Evolutionary conservation across 2,113 vertebrate genomes (phyloP).

Genomic region (Nycticryphes semicollaris): DNA sequence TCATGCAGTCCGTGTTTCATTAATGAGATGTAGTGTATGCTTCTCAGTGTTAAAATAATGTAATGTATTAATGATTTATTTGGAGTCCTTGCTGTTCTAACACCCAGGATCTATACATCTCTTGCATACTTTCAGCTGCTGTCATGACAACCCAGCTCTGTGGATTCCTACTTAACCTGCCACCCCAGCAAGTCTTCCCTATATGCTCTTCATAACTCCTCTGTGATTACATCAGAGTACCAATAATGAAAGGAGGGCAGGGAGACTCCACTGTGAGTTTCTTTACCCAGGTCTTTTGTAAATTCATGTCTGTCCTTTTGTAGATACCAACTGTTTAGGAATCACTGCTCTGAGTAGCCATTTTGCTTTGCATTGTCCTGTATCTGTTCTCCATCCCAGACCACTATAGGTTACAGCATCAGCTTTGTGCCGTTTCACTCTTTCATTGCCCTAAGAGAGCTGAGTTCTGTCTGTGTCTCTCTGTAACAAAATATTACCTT

Average conservation of each 20-base stretch:
- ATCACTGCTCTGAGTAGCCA: constrained; percentile 3
- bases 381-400: constrained; percentile 26
- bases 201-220: constrained; percentile 50
- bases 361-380: constrained; percentile 13
- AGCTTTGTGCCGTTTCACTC: background rate
- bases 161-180: constrained; percentile 66
- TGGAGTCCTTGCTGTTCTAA: constrained; percentile 41
- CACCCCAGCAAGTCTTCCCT: constrained; percentile 56
- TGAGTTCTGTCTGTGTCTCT: background rate
- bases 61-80: constrained; percentile 29
- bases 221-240: constrained; percentile 40
- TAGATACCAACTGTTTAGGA: constrained; percentile 3
- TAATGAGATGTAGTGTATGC: background rate
- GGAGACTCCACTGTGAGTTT: constrained; percentile 63
- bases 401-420: background rate
- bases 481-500: background rate
- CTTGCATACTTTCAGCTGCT: constrained; percentile 63
- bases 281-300: constrained; percentile 47
- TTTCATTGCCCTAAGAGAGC: background rate
- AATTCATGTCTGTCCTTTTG: constrained; percentile 6
- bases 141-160: constrained; percentile 67
- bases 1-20: background rate
- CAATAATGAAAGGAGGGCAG: constrained; percentile 58
- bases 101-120: constrained; percentile 48
- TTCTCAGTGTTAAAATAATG: constrained; percentile 17